These are phyloP conservation scores for Pelmatolapia mariae DNA, from an alignment of 2,113 vertebrate genomes.

Conservation along the genomic window DNA sequence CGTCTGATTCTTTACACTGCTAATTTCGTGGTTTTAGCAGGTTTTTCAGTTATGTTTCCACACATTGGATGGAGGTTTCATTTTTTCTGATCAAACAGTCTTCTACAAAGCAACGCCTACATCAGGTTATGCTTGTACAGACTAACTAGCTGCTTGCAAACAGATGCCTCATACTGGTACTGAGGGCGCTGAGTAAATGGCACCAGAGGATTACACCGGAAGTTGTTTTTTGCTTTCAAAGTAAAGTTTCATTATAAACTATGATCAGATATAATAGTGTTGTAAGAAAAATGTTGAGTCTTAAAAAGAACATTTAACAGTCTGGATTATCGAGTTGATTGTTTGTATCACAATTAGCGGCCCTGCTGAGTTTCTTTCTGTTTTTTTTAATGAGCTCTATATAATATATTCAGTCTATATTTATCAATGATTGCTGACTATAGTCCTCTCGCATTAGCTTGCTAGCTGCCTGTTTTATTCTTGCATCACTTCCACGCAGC, in stretches of 20 bases:
- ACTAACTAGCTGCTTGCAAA: not conserved
- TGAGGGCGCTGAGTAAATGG: not conserved
- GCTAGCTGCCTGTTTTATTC: not conserved
- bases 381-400: not conserved
- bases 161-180: not conserved
- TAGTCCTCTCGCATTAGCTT: not conserved
- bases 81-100: not conserved
- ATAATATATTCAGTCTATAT: not conserved
- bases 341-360: not conserved
- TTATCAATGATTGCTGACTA: not conserved
- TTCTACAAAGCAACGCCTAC: not conserved
- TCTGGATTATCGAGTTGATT: not conserved
- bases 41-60: not conserved
- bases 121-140: not conserved
- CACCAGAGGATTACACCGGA: not conserved
- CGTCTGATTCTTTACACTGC: not conserved
- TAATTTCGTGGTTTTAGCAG: not conserved
- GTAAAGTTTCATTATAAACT: not conserved
- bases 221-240: not conserved
- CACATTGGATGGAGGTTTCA: not conserved
- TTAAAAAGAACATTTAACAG: not conserved
- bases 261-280: not conserved
- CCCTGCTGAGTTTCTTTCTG: not conserved
- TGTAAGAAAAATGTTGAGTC: not conserved
- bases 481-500: not conserved